Evolutionary conservation across 2,797 vertebrate species (phyloP).

Genomic region (Lepilemur ruficaudatus): DNA sequence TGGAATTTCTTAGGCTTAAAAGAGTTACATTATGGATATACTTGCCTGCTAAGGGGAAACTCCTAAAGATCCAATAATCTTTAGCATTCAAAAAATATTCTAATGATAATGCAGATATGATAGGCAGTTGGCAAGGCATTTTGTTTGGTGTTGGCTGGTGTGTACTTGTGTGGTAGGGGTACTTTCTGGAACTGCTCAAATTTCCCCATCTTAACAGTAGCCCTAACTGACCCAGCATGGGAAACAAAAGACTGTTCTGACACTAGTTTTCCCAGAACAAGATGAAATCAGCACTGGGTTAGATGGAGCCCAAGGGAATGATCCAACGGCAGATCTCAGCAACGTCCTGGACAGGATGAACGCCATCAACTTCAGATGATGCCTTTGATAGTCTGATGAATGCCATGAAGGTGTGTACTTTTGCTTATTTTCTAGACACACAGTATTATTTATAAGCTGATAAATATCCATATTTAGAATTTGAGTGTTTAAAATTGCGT

Average conservation of each 20-base stretch:
- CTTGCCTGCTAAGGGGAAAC: not conserved
- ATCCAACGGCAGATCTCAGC: not conserved
- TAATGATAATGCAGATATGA: not conserved
- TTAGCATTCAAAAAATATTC: not conserved
- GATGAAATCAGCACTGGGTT: not conserved
- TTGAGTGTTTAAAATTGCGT: conserved; percentile 17
- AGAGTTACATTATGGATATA: not conserved
- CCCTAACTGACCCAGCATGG: not conserved
- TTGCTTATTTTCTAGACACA: not conserved
- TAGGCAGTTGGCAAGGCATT: not conserved
- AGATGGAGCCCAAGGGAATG: not conserved
- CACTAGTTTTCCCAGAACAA: not conserved
- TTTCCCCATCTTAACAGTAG: not conserved
- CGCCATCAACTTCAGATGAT: not conserved
- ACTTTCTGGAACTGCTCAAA: conserved; percentile 32
- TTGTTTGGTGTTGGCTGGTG: not conserved
- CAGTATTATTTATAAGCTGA: conserved; percentile 21
- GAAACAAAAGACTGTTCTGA: conserved; percentile 5
- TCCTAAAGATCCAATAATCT: not conserved
- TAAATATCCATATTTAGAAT: conserved; percentile 26
- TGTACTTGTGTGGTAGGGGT: not conserved
- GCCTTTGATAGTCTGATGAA: not conserved
- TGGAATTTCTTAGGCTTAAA: not conserved
- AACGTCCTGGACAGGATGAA: not conserved
- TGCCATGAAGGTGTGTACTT: not conserved